A percentile compares a stretch with the other conserved stretches of the same genome.
phyloP scores from a whole-genome alignment of 2,888 invertebrate genomes.

The Heliconius ismenius region DNA sequence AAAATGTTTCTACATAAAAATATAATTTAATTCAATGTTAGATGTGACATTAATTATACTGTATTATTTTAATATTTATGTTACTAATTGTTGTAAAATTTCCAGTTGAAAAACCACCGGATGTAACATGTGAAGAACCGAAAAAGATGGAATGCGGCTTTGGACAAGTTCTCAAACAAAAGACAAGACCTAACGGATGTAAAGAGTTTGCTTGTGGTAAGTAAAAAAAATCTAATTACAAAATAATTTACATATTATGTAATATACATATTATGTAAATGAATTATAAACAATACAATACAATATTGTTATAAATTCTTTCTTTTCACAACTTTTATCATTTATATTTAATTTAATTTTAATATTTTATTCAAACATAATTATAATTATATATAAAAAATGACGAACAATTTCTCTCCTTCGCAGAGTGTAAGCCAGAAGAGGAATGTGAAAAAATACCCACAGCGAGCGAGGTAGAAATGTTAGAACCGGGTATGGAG shows the following conservation, averaged over 20 bases:
- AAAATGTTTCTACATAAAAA: no score
- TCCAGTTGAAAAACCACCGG: constrained; percentile 77
- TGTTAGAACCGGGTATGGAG: constrained; percentile 84
- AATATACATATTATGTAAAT: no score
- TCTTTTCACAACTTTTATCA: no score
- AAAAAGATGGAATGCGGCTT: constrained; percentile 86
- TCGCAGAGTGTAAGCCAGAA: constrained; percentile 86
- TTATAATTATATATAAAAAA: no score
- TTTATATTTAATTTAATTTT: not conserved
- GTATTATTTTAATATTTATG: no score
- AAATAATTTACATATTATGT: no score
- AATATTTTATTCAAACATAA: not conserved
- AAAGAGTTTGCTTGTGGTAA: constrained; percentile 88
- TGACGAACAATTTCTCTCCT: not conserved
- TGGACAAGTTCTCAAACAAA: constrained; percentile 86
- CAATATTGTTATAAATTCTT: no score
- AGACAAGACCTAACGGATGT: constrained; percentile 85
- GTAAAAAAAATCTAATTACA: constrained; percentile 42
- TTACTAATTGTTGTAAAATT: constrained; percentile 22
- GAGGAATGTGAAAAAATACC: constrained; percentile 84
- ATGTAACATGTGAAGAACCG: constrained; percentile 82
- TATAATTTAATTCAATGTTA: no score
- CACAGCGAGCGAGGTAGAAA: constrained; percentile 65
- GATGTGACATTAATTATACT: no score
- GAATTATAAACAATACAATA: no score